phyloP scores from a whole-genome alignment of 2,797 vertebrate genomes.

The Amphiprion clarkii region DNA sequence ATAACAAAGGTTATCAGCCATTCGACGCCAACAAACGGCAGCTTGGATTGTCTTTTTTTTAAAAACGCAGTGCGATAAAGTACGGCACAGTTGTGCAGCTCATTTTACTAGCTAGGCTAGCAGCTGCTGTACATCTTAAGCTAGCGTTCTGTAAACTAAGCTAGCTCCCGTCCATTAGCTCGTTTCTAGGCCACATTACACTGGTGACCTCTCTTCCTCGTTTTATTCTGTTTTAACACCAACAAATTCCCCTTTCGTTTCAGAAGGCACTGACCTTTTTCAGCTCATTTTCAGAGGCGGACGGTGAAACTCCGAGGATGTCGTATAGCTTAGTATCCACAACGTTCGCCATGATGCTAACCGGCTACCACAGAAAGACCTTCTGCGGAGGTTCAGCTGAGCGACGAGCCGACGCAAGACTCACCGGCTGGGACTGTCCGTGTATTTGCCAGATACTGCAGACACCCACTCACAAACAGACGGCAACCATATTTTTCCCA shows the following conservation, averaged over 20 bases:
- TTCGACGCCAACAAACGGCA: fast-evolving
- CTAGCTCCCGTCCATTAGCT: slow-evolving; percentile 59
- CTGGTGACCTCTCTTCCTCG: neutral
- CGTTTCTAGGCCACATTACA: slow-evolving; percentile 68
- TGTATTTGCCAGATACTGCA: slow-evolving; percentile 56
- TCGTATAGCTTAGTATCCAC: slow-evolving; percentile 97
- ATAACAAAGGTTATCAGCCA: fast-evolving
- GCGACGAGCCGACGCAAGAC: slow-evolving; percentile 43
- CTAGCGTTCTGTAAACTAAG: slow-evolving; percentile 51
- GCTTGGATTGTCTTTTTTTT: neutral
- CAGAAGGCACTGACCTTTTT: slow-evolving; percentile 88
- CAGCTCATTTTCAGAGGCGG: slow-evolving; percentile 94
- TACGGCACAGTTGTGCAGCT: neutral
- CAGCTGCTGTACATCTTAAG: slow-evolving; percentile 22
- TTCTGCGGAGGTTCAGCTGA: slow-evolving; percentile 73
- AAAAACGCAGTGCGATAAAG: neutral
- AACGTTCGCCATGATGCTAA: slow-evolving; percentile 92
- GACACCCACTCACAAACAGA: slow-evolving; percentile 39
- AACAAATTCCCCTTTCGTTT: neutral
- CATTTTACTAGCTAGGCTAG: slow-evolving; percentile 39
- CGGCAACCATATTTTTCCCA: neutral
- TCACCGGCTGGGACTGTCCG: slow-evolving; percentile 52
- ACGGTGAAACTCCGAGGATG: slow-evolving; percentile 94
- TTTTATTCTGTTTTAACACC: neutral
- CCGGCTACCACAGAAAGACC: slow-evolving; percentile 70